phyloP scores from a whole-genome alignment of 2,797 vertebrate genomes.

The Natrix natrix region DNA sequence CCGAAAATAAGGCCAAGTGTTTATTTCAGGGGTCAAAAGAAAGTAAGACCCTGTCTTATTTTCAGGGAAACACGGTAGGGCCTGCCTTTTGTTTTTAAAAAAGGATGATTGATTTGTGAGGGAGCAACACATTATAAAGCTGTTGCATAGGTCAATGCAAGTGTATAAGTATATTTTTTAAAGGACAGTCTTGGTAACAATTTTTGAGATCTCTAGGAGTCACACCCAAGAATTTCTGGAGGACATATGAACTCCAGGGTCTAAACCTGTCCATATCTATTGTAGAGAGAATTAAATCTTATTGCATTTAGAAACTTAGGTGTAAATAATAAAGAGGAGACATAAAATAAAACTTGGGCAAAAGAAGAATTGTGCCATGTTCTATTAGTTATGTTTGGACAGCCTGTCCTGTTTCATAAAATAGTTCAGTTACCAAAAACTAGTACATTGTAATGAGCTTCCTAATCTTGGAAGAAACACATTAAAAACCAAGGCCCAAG shows the following conservation, averaged over 20 bases:
- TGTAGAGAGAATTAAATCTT: not conserved
- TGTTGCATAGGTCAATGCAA: not conserved
- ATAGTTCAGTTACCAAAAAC: not conserved
- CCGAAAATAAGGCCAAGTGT: too few relatives aligned
- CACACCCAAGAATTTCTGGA: not conserved
- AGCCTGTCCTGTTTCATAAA: not conserved
- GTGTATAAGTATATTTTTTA: not conserved
- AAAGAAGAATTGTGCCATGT: not conserved
- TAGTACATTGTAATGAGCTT: not conserved
- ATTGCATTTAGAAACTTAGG: not conserved
- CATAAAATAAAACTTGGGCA: not conserved
- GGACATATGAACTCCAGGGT: not conserved
- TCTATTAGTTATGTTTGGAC: not conserved
- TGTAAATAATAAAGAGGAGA: not conserved
- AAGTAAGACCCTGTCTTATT: too few relatives aligned
- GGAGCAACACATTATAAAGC: not conserved
- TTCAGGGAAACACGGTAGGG: too few relatives aligned
- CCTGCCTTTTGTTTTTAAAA: not conserved
- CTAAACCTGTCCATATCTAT: not conserved
- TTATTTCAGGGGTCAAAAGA: too few relatives aligned
- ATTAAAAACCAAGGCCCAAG: not conserved
- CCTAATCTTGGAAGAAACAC: not conserved
- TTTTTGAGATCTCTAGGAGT: not conserved
- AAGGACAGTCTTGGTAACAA: not conserved
- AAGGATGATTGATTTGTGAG: not conserved